Conservation (phyloP, 2,888 invertebrate species). For the Papilio demoleus region DNA sequence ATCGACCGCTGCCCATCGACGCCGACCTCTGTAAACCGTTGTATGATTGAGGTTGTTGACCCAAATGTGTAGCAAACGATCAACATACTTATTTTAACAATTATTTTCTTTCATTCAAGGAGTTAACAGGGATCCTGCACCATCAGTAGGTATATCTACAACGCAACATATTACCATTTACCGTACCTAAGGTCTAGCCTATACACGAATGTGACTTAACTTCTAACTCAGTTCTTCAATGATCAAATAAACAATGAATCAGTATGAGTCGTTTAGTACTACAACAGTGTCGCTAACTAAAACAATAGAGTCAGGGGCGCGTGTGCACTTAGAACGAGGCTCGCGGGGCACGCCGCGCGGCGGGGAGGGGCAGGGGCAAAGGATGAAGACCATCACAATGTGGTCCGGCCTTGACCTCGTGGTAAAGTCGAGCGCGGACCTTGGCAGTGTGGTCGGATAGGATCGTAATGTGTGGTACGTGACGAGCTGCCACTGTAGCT, state of each 20-base stretch:
- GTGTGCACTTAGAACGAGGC: neutral
- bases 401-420: slow-evolving; percentile 34
- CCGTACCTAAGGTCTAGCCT: too few species aligned
- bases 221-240: neutral
- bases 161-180: too few species aligned
- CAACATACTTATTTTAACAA: too few species aligned
- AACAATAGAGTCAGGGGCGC: neutral
- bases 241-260: neutral
- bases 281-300: neutral
- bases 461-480: slow-evolving; percentile 30
- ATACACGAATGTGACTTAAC: neutral
- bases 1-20: too few species aligned
- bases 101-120: too few species aligned
- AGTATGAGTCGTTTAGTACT: neutral
- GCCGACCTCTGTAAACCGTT: too few species aligned
- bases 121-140: too few species aligned
- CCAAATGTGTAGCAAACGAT: too few species aligned
- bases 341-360: neutral
- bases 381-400: slow-evolving; percentile 13
- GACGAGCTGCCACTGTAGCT: neutral
- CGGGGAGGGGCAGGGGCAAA: neutral
- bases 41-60: too few species aligned
- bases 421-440: slow-evolving; percentile 15
- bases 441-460: slow-evolving; percentile 32
- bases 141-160: too few species aligned